Evolutionary conservation across 1,140 invertebrate genomes (phyloP).

Genomic region (Probaryconus sp.): DNA sequence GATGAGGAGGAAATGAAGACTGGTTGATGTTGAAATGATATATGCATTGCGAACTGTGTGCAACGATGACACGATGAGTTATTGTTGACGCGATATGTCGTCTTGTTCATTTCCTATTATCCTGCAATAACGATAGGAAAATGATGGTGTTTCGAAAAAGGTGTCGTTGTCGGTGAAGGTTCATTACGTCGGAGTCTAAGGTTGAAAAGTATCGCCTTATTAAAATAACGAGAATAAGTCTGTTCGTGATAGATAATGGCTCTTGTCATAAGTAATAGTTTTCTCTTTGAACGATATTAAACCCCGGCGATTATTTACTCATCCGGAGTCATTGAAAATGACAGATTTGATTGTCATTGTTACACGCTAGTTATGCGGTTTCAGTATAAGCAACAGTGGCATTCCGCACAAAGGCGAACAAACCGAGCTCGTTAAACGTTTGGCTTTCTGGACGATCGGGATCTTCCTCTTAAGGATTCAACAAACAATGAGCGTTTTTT

Average conservation of each 20-base stretch:
- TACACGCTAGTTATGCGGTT: slow-evolving; percentile 46
- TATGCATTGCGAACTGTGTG: too few relatives aligned
- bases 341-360: slow-evolving; percentile 27
- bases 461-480: slow-evolving; percentile 57
- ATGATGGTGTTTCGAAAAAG: too few relatives aligned
- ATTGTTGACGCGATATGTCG: too few relatives aligned
- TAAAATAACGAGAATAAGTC: too few relatives aligned
- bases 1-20: too few relatives aligned
- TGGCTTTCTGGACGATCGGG: slow-evolving; percentile 34
- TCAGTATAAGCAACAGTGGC: slow-evolving; percentile 41
- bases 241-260: slow-evolving; percentile 8
- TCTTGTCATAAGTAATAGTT: slow-evolving; percentile 27
- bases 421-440: slow-evolving; percentile 51
- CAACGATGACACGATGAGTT: too few relatives aligned
- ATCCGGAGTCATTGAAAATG: slow-evolving; percentile 1
- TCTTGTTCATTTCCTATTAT: too few relatives aligned
- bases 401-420: slow-evolving; percentile 43
- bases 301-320: background rate
- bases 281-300: slow-evolving; percentile 2
- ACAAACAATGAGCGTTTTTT: slow-evolving; percentile 58
- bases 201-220: too few relatives aligned
- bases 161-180: too few relatives aligned
- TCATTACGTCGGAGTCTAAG: too few relatives aligned
- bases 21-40: too few relatives aligned
- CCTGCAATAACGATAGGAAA: too few relatives aligned